Evolutionary conservation across 23 tunicate genomes (phyloP), one percentile per base, ranked within the genome.

Genomic region (Trididemnum miniatum): DNA sequence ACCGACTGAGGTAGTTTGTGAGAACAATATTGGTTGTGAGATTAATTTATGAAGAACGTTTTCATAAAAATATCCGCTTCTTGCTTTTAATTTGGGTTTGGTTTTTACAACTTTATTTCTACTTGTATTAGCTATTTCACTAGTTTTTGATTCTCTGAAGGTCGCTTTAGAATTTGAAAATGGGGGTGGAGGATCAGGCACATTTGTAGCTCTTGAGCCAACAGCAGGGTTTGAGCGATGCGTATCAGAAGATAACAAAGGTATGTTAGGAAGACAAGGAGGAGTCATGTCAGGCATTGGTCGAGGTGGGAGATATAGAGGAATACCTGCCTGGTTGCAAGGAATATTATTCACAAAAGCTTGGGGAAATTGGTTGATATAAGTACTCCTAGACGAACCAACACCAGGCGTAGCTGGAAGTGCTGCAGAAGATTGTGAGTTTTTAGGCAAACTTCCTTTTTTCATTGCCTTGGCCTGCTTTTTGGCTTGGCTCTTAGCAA

Each of bases 11-110:
- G 9, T 15, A 15, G 54, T 44, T 44, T 9, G 54, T 7, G 54
- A 44, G 9, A 15, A 44, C 67, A 77, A 31, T n/a, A n/a, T n/a
- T n/a, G 54, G 9, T 44, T 9, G 54, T 7, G 54, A 44, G 9
- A 15, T 7, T 38, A 77, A 31, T 31, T 35, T 4, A 29, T 77
- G 82, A 0, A 78, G 35, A 78, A 71, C 71, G 54, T 86, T 78
- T 79, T 86, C 77, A 77, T 86, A 81, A 52, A 86, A 86, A 57
- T 86, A 86, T 20, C 90, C 84, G 34, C 51, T 26, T 86, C 35
- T 69, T 32, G 79, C 57, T 79, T 71, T 86, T 28, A 86, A 83
- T 57, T 73, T 72, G 3, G 87, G 71, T 73, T 72, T 59, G 1
- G 39, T 26, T 24, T 82, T 71, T 0, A 65, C 76, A 5, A 3